Percentiles rank a stretch among this genome's conserved stretches.
Conservation (phyloP, 2,797 vertebrate genomes). For the Neosilurus mollespiculum region DNA sequence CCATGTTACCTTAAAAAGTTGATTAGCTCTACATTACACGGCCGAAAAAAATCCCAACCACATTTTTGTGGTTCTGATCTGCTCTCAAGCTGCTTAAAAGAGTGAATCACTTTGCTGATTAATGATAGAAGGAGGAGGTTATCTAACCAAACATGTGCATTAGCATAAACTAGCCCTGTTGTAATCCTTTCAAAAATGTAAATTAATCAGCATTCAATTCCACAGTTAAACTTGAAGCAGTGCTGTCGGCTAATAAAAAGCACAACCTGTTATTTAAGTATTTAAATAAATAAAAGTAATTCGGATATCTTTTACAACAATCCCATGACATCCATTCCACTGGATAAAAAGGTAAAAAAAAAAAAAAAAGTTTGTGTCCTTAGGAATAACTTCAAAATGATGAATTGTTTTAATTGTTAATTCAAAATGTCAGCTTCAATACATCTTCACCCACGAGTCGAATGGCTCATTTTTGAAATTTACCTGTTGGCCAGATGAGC, state of each 20-base stretch:
- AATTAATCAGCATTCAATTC: neutral
- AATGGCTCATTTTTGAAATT: neutral
- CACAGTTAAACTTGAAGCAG: neutral
- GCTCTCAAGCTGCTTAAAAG: neutral
- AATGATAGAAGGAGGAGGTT: neutral
- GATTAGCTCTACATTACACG: neutral
- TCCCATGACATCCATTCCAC: neutral
- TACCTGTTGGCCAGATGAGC: no score
- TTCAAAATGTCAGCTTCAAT: neutral
- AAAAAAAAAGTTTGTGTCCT: neutral
- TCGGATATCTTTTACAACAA: neutral
- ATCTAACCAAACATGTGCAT: neutral
- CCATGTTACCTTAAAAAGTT: neutral
- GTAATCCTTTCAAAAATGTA: neutral
- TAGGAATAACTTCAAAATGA: neutral
- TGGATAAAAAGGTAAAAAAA: no score
- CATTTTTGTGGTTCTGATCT: no score
- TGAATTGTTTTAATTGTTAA: neutral
- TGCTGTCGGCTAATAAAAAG: neutral
- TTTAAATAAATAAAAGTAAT: neutral
- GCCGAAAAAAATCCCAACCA: neutral
- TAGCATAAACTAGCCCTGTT: neutral
- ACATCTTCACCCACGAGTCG: neutral
- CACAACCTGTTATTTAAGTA: neutral
- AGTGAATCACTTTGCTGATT: neutral